Base-by-base conservation (phyloP, 1,140 invertebrate genomes). In the Macrobrachium nipponense region DNA sequence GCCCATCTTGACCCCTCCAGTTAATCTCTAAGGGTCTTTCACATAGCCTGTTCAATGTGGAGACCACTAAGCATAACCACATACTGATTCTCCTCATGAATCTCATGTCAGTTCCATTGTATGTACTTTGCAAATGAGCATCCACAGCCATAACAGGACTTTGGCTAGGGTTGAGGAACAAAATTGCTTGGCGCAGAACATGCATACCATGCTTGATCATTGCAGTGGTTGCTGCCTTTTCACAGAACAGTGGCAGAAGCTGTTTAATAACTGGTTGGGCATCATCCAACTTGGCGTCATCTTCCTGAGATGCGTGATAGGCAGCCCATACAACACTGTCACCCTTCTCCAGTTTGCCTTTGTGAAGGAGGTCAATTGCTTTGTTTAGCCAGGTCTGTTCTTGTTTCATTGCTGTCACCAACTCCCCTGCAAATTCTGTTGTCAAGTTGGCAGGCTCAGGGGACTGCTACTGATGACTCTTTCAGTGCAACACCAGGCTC, bases 131-230 rank as follows among this genome's bases (percentile, higher is more conserved):
- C n/a, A n/a, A n/a, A n/a, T n/a, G n/a, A n/a, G n/a, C n/a, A n/a
- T n/a, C n/a, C n/a, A n/a, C n/a, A n/a, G n/a, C n/a, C n/a, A n/a
- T n/a, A n/a, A n/a, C n/a, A n/a, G n/a, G n/a, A n/a, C n/a, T n/a
- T n/a, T n/a, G n/a, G n/a, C n/a, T n/a, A n/a, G n/a, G n/a, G n/a
- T n/a, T n/a, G n/a, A n/a, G n/a, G n/a, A n/a, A n/a, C n/a, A n/a
- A n/a, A n/a, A n/a, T n/a, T n/a, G n/a, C n/a, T n/a, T n/a, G n/a
- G n/a, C n/a, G n/a, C n/a, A n/a, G n/a, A n/a, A n/a, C n/a, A n/a
- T n/a, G n/a, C 78, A 64, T 80, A 27, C 20, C 78, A 51, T 80
- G 78, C 60, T 80, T 80, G 15, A 80, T 64, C 78, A 64, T 80
- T 14, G 59, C 61, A 11, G 23, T 27, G 62, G 78, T n/a, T 36